Percentiles rank a stretch among this genome's conserved stretches.
phyloP scores from a whole-genome alignment of 2,797 vertebrate genomes.

The Aeoliscus strigatus region DNA sequence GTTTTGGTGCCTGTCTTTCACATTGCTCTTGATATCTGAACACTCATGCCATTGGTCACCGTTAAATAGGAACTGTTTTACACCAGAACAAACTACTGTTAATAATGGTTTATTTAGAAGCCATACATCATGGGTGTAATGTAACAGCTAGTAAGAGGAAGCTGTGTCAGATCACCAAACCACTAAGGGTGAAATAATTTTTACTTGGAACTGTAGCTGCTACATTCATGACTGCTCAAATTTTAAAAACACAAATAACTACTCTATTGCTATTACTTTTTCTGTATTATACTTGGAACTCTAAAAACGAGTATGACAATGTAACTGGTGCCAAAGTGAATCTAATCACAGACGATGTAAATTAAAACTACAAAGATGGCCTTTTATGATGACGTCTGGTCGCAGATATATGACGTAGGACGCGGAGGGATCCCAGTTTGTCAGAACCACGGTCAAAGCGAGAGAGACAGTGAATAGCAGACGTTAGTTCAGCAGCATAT shows the following conservation, averaged over 20 bases:
- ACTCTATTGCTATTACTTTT: rapidly evolving
- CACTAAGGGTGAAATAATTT: no score
- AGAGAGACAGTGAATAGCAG: conserved; percentile 57
- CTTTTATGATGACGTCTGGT: conserved; percentile 44
- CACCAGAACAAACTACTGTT: no score
- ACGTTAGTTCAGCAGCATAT: conserved; percentile 52
- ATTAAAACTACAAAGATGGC: conserved; percentile 62
- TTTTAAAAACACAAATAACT: no score
- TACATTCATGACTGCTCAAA: no score
- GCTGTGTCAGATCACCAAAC: no score
- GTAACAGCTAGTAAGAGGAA: background rate
- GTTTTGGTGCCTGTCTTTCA: background rate
- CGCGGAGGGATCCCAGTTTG: conserved; percentile 73
- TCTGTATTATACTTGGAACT: background rate
- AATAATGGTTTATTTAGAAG: no score
- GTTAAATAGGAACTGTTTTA: no score
- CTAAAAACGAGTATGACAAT: background rate
- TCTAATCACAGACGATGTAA: background rate
- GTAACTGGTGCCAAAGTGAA: background rate
- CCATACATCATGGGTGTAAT: background rate
- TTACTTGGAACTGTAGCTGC: no score
- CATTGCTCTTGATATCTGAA: no score
- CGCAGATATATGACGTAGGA: conserved; percentile 60
- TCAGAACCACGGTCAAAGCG: conserved; percentile 60
- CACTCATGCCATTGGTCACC: no score